A percentile compares a stretch with the other conserved stretches of the same genome.
phyloP scores from a whole-genome alignment of 2,113 vertebrate genomes.

The Pedionomus torquatus region DNA sequence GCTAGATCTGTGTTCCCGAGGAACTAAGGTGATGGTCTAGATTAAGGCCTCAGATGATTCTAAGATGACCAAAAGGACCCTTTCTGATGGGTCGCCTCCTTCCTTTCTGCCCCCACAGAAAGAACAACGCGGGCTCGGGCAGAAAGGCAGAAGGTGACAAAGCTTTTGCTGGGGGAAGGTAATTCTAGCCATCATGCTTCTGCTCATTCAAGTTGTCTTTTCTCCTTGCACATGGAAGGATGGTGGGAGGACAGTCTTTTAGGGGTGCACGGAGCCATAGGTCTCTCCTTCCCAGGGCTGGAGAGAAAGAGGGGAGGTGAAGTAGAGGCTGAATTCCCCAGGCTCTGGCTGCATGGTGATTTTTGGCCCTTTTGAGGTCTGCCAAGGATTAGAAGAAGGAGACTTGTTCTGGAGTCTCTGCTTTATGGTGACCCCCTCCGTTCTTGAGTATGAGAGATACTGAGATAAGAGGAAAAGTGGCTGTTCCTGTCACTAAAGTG shows the following conservation, averaged over 20 bases:
- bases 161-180: neutral
- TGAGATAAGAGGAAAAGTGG: neutral
- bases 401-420: neutral
- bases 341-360: rapidly evolving
- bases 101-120: neutral
- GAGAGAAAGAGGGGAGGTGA: neutral
- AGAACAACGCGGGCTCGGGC: neutral
- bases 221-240: neutral
- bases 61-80: neutral
- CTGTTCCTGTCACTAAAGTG: rapidly evolving
- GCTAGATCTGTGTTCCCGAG: neutral
- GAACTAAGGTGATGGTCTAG: neutral
- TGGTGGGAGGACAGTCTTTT: neutral
- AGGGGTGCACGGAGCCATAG: neutral
- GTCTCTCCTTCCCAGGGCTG: neutral
- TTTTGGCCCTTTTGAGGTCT: neutral
- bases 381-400: neutral
- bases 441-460: neutral
- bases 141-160: neutral
- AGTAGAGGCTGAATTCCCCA: neutral
- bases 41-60: neutral
- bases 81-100: neutral
- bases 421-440: rapidly evolving
- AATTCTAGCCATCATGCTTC: neutral
- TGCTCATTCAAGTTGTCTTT: neutral